A percentile compares a stretch with the other conserved stretches of the same genome.
phyloP scores from a whole-genome alignment of 2,113 vertebrate species.

The Lathamus discolor region DNA sequence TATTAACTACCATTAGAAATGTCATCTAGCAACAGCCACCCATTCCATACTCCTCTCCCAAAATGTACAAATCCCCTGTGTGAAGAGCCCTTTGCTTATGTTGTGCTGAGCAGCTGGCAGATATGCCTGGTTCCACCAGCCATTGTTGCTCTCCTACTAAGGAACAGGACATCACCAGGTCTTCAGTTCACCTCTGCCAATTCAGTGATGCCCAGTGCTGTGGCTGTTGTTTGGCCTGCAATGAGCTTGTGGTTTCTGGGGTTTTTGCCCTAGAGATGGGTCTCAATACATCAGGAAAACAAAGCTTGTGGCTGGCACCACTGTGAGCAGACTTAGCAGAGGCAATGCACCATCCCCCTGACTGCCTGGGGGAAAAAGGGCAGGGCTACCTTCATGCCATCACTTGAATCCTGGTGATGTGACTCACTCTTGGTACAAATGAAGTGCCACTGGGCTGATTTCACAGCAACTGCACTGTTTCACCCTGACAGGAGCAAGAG shows the following conservation, averaged over 20 bases:
- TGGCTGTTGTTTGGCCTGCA: not conserved
- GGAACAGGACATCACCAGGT: not conserved
- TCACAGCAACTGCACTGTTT: not conserved
- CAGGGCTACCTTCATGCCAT: not conserved
- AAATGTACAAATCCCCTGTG: not conserved
- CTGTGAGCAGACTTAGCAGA: not conserved
- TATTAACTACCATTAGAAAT: not conserved
- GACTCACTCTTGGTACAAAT: not conserved
- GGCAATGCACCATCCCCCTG: too few species aligned
- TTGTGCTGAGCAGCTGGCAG: not conserved
- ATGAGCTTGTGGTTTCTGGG: rapidly evolving
- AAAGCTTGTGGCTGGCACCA: not conserved
- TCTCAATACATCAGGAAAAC: not conserved
- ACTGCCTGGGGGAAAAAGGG: not conserved
- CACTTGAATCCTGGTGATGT: not conserved
- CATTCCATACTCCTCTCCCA: not conserved
- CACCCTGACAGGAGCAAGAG: rapidly evolving
- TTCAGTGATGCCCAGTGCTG: rapidly evolving
- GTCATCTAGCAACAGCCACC: not conserved
- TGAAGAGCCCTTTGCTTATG: not conserved
- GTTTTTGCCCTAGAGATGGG: not conserved
- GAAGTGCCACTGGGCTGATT: not conserved
- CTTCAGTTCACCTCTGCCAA: not conserved
- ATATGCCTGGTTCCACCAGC: not conserved
- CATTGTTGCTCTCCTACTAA: rapidly evolving